Evolutionary conservation across 2,888 invertebrate genomes (phyloP).

Genomic region (Archips xylosteana): DNA sequence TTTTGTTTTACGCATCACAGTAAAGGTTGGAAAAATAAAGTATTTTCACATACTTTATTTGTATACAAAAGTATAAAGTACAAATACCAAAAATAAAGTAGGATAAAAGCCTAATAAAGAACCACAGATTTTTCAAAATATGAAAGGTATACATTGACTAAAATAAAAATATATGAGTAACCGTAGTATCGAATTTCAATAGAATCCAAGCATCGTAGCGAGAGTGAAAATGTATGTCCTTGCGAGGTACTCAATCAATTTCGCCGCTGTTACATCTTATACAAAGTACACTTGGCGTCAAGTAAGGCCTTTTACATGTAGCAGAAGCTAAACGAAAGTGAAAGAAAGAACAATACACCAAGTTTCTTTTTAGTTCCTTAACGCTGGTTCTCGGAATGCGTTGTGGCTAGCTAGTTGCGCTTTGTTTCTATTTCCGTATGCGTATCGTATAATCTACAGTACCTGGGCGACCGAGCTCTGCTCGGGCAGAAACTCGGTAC

Average conservation of each 20-base stretch:
- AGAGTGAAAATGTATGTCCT: background rate
- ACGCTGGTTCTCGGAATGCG: constrained; percentile 20
- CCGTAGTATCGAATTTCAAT: too few species aligned
- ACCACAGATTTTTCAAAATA: too few species aligned
- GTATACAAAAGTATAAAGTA: too few species aligned
- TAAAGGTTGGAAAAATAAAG: too few species aligned
- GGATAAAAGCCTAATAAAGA: too few species aligned
- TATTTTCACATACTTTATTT: too few species aligned
- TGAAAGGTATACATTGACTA: too few species aligned
- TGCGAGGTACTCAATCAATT: background rate
- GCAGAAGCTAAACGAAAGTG: constrained; percentile 28
- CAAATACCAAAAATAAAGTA: too few species aligned
- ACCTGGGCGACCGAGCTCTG: too few species aligned
- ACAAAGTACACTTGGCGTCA: constrained; percentile 9
- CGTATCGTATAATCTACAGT: background rate
- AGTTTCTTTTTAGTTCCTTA: constrained; percentile 22
- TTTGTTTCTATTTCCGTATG: constrained; percentile 27
- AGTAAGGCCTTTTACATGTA: constrained; percentile 17
- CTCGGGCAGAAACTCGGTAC: too few species aligned
- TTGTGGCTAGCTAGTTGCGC: constrained; percentile 24
- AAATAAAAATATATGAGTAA: too few species aligned
- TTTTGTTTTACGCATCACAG: too few species aligned
- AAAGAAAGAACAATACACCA: constrained; percentile 32
- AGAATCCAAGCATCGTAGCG: background rate
- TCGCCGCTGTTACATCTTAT: background rate